Evolutionary conservation across 2,797 vertebrate genomes (phyloP).

Genomic region (Notoglanidium macrostoma): DNA sequence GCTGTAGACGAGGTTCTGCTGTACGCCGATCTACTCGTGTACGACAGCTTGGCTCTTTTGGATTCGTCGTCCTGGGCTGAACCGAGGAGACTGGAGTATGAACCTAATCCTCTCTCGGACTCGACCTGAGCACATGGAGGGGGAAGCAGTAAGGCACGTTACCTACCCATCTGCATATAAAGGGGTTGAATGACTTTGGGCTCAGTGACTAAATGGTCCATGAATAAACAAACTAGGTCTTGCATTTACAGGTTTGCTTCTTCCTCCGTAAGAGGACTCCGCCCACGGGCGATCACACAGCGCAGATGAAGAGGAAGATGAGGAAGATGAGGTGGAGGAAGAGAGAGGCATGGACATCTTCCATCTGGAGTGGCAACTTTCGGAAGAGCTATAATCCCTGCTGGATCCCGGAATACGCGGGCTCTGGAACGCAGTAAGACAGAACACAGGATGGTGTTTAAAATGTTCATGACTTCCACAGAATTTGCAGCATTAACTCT

Average conservation of each 20-base stretch:
- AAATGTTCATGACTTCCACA: background rate
- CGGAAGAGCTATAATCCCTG: constrained; percentile 79
- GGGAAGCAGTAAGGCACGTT: no score
- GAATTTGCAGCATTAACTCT: background rate
- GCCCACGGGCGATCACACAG: constrained; percentile 78
- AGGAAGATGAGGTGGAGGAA: constrained; percentile 62
- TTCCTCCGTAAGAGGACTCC: constrained; percentile 76
- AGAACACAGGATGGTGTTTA: background rate
- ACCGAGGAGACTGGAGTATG: constrained; percentile 81
- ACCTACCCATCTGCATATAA: background rate
- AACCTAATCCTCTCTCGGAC: constrained; percentile 82
- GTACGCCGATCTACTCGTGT: constrained; percentile 81
- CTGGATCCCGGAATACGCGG: constrained; percentile 74
- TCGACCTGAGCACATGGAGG: constrained; percentile 69
- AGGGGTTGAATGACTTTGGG: background rate
- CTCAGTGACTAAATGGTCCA: background rate
- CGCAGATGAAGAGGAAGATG: constrained; percentile 57
- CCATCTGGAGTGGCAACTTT: constrained; percentile 78
- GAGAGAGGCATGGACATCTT: constrained; percentile 78
- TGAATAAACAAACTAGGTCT: background rate
- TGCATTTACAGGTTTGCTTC: constrained; percentile 81
- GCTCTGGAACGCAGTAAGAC: constrained; percentile 65
- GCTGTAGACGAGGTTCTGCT: constrained; percentile 74
- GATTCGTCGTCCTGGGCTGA: constrained; percentile 85
- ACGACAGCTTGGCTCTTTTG: constrained; percentile 94